Evolutionary conservation across 1,140 invertebrate species (phyloP), one percentile per base, ranked within the genome.

Genomic region (Pseudomyrmex cubaensis): DNA sequence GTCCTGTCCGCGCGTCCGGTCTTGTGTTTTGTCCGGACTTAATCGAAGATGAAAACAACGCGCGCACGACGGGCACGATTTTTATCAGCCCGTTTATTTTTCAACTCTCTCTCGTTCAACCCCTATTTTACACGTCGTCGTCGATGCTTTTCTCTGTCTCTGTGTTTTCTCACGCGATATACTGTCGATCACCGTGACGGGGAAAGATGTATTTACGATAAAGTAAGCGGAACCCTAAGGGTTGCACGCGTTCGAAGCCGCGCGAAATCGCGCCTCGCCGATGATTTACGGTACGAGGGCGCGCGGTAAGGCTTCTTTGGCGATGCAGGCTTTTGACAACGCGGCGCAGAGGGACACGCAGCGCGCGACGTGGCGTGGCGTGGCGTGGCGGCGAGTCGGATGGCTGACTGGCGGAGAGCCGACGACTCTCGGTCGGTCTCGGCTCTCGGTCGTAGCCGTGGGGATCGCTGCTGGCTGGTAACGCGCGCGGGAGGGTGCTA

Each of bases 331-430:
- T 69, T 76, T 85, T 84, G 54, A 57, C 35, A 85, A 83, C 80
- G 83, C 80, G 54, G 61, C 84, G 69, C 80, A 83, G 73, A 83
- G 73, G 89, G 90, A 91, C 84, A 91, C 90, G 90, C 92, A 83
- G 88, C 89, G 85, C 88, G 91, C 90, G 35, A 35, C 35, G 90
- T 91, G 90, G 89, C 91, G 92, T 93, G 85, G 91, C 92, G 92
- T 93, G 85, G 91, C 92, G 92, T 92, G 87, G 89, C 92, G 90
- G 90, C 92, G 91, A 92, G 92, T 92, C 92, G 91, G 91, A 91
- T 93, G 86, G 92, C 91, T 92, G 92, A 93, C 92, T 93, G 92
- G 91, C 92, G 90, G 90, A 91, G 87, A 92, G 89, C 87, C 88
- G 88, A 89, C 91, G 90, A 92, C 90, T 92, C 89, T 92, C 90